Conservation (phyloP, 2,113 vertebrate genomes). For the Thymallus thymallus region DNA sequence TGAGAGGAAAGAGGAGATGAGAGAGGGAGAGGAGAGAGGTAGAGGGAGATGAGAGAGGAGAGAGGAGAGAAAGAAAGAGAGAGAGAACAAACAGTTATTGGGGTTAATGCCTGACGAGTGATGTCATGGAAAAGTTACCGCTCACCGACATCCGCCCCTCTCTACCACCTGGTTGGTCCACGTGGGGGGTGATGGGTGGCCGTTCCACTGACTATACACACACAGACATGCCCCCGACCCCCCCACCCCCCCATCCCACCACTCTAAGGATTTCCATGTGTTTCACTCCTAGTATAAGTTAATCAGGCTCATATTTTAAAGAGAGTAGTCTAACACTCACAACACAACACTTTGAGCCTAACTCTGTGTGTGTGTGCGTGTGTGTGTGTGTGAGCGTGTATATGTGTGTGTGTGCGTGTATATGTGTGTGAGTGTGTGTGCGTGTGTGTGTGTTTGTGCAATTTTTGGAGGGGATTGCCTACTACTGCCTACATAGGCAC, state of each 20-base stretch:
- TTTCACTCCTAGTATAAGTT: conserved; percentile 11
- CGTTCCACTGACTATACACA: neutral
- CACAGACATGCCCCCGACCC: neutral
- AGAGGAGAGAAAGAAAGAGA: conserved; percentile 9
- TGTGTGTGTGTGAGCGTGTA: neutral
- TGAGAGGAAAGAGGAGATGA: no score
- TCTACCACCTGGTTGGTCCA: conserved; percentile 28
- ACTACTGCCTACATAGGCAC: no score
- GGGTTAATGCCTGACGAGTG: conserved; percentile 58
- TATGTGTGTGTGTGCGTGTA: fast-evolving
- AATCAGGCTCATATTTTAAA: conserved; percentile 24
- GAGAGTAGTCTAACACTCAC: conserved; percentile 4
- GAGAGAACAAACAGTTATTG: conserved; percentile 32
- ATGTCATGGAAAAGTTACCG: conserved; percentile 70
- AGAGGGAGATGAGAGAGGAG: neutral
- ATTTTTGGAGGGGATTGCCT: neutral
- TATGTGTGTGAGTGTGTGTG: neutral
- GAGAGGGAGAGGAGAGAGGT: no score
- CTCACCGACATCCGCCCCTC: conserved; percentile 17
- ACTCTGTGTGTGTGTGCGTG: neutral
- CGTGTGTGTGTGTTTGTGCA: no score
- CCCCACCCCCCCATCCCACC: neutral
- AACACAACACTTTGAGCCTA: neutral
- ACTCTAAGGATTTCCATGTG: conserved; percentile 13
- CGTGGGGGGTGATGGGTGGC: conserved; percentile 4